Evolutionary conservation across 2,888 invertebrate species (phyloP).

Genomic region (Gnatocerus cornutus): DNA sequence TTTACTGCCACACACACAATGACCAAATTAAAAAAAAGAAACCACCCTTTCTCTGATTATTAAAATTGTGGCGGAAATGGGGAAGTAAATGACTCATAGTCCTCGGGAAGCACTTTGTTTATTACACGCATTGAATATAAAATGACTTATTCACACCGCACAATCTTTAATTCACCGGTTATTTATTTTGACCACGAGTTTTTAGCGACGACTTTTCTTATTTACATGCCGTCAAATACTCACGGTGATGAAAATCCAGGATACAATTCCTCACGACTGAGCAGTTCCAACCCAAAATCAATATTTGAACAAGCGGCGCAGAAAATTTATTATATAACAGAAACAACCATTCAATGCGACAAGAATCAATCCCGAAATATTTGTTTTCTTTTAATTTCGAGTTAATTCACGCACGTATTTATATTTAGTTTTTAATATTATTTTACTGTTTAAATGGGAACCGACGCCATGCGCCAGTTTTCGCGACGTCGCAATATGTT

Average conservation of each 20-base stretch:
- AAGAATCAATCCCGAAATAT: conserved; percentile 1
- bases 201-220: conserved; percentile 22
- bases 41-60: conserved; percentile 43
- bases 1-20: conserved; percentile 21
- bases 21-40: conserved; percentile 46
- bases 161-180: no score
- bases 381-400: background rate
- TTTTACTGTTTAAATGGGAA: conserved; percentile 53
- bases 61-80: conserved; percentile 29
- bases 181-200: conserved; percentile 1
- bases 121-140: conserved; percentile 49
- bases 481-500: conserved; percentile 64
- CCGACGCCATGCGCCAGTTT: conserved; percentile 65
- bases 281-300: conserved; percentile 66
- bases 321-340: conserved; percentile 51
- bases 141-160: conserved; percentile 15
- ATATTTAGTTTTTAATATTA: conserved; percentile 45
- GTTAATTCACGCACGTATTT: conserved; percentile 37
- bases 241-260: conserved; percentile 47
- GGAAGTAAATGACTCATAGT: conserved; percentile 49
- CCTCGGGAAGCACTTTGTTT: conserved; percentile 45
- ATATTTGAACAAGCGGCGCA: conserved; percentile 65
- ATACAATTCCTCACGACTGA: conserved; percentile 49
- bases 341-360: conserved; percentile 29
- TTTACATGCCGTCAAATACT: conserved; percentile 51